Conservation (phyloP, 2,113 vertebrate genomes). For the Pelobates fuscus region DNA sequence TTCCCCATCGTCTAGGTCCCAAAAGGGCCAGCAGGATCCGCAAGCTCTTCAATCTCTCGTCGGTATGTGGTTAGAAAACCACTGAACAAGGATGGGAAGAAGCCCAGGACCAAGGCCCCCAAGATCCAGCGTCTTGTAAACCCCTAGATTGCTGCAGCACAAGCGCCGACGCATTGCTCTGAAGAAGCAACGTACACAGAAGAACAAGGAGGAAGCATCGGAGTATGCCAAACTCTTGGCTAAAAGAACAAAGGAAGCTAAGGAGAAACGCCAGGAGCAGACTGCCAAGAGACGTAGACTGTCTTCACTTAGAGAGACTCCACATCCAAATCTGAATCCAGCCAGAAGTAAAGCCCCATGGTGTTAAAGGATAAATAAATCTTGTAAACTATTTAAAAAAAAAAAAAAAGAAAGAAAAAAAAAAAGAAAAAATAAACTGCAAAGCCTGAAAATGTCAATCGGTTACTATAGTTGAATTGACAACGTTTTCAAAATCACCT, state of each 20-base stretch:
- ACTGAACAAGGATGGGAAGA: conserved; percentile 94
- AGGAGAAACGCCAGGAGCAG: conserved; percentile 97
- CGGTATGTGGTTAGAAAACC: conserved; percentile 95
- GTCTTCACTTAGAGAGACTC: conserved; percentile 95
- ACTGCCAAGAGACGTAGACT: conserved; percentile 96
- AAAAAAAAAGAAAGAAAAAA: too few relatives aligned
- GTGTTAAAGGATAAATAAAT: conserved; percentile 27
- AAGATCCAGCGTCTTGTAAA: conserved; percentile 98
- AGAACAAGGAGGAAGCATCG: conserved; percentile 95
- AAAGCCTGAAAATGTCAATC: too few relatives aligned
- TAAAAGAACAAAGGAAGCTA: conserved; percentile 98
- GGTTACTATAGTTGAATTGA: too few relatives aligned
- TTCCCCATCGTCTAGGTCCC: conserved; percentile 92
- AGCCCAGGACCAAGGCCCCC: conserved; percentile 93
- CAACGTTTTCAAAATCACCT: too few relatives aligned
- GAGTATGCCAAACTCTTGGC: conserved; percentile 96
- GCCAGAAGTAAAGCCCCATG: conserved; percentile 83
- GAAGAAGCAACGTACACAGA: conserved; percentile 93
- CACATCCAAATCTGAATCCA: conserved; percentile 96
- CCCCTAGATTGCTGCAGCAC: conserved; percentile 86
- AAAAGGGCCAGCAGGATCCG: too few relatives aligned
- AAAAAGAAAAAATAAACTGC: too few relatives aligned
- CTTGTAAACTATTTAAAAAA: conserved; percentile 34
- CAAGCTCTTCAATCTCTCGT: too few relatives aligned
- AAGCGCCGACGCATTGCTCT: conserved; percentile 92